Conservation (phyloP, 2,113 vertebrate genomes). For the Pelodiscus sinensis region DNA sequence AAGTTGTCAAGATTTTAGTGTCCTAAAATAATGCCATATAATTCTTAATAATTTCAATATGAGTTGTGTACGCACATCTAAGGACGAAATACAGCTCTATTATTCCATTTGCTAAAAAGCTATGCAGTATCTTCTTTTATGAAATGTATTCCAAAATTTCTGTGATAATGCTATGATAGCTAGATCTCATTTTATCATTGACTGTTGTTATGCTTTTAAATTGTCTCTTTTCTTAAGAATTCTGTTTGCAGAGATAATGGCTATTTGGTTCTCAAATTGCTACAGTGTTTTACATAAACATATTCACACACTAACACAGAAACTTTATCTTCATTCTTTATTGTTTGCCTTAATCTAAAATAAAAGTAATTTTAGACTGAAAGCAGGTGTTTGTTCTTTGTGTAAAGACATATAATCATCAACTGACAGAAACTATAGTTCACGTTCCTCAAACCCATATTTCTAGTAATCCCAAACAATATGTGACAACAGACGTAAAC, state of each 20-base stretch:
- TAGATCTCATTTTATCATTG: background rate
- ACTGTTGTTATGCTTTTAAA: background rate
- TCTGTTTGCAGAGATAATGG: background rate
- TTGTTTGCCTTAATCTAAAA: background rate
- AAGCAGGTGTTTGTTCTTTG: background rate
- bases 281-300: background rate
- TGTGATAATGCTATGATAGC: background rate
- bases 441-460: background rate
- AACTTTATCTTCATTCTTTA: background rate
- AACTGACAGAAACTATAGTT: background rate
- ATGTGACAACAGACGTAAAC: fast-evolving
- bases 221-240: background rate
- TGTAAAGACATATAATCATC: background rate
- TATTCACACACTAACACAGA: background rate
- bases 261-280: background rate
- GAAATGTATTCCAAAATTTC: background rate
- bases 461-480: background rate
- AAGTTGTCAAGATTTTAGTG: background rate
- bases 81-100: background rate
- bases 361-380: background rate
- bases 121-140: background rate
- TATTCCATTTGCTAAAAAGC: background rate
- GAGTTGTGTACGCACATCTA: background rate
- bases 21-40: background rate
- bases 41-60: background rate